A percentile compares a stretch with the other conserved stretches of the same genome.
Conservation (phyloP, 2,888 invertebrate genomes). For the Sinelater perroti region DNA sequence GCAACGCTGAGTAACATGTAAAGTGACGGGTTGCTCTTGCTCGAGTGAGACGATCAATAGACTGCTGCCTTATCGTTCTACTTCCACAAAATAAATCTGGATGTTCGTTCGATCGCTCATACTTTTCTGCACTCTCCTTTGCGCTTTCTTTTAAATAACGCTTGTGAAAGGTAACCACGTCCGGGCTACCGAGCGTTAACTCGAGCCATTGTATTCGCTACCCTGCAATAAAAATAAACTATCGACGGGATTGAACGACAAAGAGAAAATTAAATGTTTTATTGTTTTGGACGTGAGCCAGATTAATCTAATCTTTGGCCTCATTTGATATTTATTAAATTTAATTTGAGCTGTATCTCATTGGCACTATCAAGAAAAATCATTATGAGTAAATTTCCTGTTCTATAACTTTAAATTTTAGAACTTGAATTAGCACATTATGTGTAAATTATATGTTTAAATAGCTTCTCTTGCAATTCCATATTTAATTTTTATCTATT, state of each 20-base stretch:
- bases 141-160: conserved; percentile 27
- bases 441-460: no score
- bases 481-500: no score
- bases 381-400: no score
- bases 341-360: background rate
- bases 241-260: background rate
- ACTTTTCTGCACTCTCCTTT: conserved; percentile 26
- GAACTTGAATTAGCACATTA: no score
- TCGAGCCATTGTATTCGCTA: conserved; percentile 11
- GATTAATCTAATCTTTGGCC: no score
- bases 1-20: conserved; percentile 35
- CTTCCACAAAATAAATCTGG: conserved; percentile 48
- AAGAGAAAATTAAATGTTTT: no score
- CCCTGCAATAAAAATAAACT: conserved; percentile 25
- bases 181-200: conserved; percentile 13
- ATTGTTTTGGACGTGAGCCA: no score
- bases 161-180: conserved; percentile 24
- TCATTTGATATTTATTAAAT: no score
- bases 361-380: no score
- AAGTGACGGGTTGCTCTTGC: conserved; percentile 33
- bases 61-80: conserved; percentile 43
- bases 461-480: no score
- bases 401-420: no score
- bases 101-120: conserved; percentile 42
- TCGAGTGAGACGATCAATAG: conserved; percentile 36